Percentiles rank a stretch among this genome's conserved stretches.
These are phyloP conservation scores for Sussaba pulchella DNA, from an alignment of 2,888 invertebrate genomes.

Conservation along the genomic window DNA sequence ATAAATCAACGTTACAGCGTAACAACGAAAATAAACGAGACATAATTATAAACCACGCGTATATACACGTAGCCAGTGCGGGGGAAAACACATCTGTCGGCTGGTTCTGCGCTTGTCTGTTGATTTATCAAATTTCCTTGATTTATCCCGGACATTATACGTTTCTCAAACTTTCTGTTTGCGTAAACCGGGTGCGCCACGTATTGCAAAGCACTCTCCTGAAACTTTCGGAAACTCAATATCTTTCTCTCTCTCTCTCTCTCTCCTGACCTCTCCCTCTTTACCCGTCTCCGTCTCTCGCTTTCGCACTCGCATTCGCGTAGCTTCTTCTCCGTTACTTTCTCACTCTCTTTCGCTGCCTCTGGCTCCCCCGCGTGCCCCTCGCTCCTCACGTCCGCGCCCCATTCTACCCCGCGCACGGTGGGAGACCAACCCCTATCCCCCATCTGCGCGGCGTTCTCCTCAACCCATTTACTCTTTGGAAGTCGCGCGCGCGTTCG, in stretches of 20 bases:
- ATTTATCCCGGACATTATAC: conserved; percentile 81
- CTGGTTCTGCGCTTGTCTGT: conserved; percentile 68
- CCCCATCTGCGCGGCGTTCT: conserved; percentile 46
- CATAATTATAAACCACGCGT: conserved; percentile 58
- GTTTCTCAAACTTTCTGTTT: conserved; percentile 80
- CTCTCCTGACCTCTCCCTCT: conserved; percentile 38
- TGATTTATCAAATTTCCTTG: conserved; percentile 81
- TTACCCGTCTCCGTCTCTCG: conserved; percentile 53
- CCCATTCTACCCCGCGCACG: no score
- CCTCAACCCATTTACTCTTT: conserved; percentile 75
- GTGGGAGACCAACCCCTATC: conserved; percentile 42
- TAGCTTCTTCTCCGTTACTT: conserved; percentile 63
- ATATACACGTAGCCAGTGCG: conserved; percentile 63
- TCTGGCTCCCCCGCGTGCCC: conserved; percentile 45
- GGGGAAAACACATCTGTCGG: conserved; percentile 21
- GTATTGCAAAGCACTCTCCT: conserved; percentile 77
- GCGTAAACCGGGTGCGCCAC: conserved; percentile 74
- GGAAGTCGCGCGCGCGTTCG: conserved; percentile 69
- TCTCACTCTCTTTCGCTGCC: conserved; percentile 59
- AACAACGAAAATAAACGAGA: conserved; percentile 36
- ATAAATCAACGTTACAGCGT: background rate
- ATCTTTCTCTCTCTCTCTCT: conserved; percentile 44
- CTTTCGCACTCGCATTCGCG: conserved; percentile 54
- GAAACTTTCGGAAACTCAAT: conserved; percentile 78
- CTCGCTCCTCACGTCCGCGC: conserved; percentile 44